These are phyloP conservation scores for Apaloderma vittatum DNA, from an alignment of 2,113 vertebrate species.

Conservation along the genomic window DNA sequence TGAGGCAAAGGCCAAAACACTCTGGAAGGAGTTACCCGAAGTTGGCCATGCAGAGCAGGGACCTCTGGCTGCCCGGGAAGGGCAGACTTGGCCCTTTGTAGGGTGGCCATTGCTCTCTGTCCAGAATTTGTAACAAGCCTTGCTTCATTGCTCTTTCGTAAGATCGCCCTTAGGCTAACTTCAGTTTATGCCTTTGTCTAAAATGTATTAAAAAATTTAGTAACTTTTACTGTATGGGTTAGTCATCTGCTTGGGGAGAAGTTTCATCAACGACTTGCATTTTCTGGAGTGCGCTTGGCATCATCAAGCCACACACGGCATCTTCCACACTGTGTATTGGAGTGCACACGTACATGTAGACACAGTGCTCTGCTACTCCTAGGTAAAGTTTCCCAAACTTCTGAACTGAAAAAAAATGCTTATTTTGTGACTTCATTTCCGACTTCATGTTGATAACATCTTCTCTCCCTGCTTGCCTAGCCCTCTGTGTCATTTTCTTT, in stretches of 20 bases:
- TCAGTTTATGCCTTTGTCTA: background rate
- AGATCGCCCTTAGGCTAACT: background rate
- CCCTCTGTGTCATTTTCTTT: background rate
- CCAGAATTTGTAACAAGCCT: background rate
- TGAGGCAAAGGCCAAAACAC: background rate
- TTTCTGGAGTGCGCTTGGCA: background rate
- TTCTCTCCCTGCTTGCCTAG: background rate
- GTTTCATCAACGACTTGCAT: background rate
- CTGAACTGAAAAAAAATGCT: background rate
- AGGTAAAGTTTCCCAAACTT: background rate
- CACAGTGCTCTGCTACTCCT: background rate
- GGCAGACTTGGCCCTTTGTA: background rate
- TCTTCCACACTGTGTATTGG: rapidly evolving
- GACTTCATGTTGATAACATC: background rate
- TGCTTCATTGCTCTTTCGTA: background rate
- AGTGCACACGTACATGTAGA: background rate
- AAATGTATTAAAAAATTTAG: background rate
- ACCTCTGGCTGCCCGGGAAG: background rate
- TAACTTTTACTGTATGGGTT: background rate
- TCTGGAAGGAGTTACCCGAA: background rate
- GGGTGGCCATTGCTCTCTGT: too few relatives aligned
- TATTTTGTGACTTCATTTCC: background rate
- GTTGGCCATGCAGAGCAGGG: background rate
- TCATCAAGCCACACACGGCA: background rate
- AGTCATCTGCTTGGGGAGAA: background rate